Evolutionary conservation across 1,140 invertebrate genomes (phyloP), one percentile per base, ranked within the genome.

Genomic region (Drosophila quadrilineata): DNA sequence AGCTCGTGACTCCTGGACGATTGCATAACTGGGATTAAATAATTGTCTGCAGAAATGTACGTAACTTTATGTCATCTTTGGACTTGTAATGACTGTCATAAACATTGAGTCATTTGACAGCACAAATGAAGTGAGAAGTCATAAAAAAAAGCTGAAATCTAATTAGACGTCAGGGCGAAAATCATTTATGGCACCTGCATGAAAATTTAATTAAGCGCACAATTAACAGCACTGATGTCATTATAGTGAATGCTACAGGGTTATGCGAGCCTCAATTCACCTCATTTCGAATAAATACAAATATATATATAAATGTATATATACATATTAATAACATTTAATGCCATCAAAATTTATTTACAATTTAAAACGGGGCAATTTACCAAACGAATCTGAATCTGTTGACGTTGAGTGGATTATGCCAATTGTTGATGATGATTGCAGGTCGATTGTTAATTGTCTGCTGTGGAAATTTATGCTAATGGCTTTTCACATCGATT

Each of bases 151-250:
- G 54, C 29, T 70, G 36, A 82, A 84, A 85, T 85, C 79, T 84
- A 77, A 84, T 84, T 85, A 84, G 65, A 73, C 49, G 53, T 36
- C 64, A 40, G 65, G 40, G 50, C 31, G 73, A 79, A 84, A 75
- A 84, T 79, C 80, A 79, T 85, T 84, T 84, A 84, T 84, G 56
- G 69, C 74, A 85, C 70, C 79, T 84, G 79, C 80, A 84, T 85
- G 66, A 84, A 85, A 85, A 85, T 84, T 84, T 84, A 84, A 84
- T 84, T 85, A 84, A 84, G 79, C 70, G 63, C 79, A 74, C 79
- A 84, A 84, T 84, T 84, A 79, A 86, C 75, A 60, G 45, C 24
- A 22, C 26, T 40, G 46, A 57, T 52, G 29, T 10, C 66, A 56
- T 63, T 63, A 54, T 24, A 35, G 38, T 33, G 26, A 16, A 19